Evolutionary conservation across 2,888 invertebrate genomes (phyloP).

Genomic region (Nemapogon koenigi): DNA sequence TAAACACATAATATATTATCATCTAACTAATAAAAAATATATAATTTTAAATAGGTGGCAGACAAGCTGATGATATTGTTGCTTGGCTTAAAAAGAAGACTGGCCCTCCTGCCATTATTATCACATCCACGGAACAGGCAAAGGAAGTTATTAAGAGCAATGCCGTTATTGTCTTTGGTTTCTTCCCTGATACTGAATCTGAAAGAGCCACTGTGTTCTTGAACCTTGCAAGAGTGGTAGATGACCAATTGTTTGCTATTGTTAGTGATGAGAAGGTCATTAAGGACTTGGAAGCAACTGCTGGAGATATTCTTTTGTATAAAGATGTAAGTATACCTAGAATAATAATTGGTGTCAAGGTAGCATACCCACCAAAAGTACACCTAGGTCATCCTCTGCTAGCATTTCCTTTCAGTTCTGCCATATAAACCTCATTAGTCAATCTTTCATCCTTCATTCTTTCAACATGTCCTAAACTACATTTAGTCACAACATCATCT

Average conservation of each 20-base stretch:
- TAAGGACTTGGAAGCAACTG: constrained; percentile 79
- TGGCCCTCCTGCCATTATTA: constrained; percentile 89
- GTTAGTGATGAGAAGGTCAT: constrained; percentile 80
- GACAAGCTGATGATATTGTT: constrained; percentile 91
- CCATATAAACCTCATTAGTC: too few species aligned
- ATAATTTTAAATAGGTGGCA: constrained; percentile 80
- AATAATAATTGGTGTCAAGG: constrained; percentile 1
- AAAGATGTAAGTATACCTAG: constrained; percentile 75
- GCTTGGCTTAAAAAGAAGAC: constrained; percentile 96
- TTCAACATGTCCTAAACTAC: too few species aligned
- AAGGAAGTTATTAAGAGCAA: constrained; percentile 82
- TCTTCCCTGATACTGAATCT: constrained; percentile 83
- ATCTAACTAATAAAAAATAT: too few species aligned
- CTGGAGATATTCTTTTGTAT: constrained; percentile 84
- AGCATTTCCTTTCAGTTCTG: too few species aligned
- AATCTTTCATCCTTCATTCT: too few species aligned
- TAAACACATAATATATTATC: too few species aligned
- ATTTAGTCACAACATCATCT: too few species aligned
- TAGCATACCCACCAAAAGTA: not conserved
- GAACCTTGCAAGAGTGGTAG: constrained; percentile 78
- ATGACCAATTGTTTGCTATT: constrained; percentile 90
- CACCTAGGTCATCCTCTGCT: not conserved
- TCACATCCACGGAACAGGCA: constrained; percentile 80
- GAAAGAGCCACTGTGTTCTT: constrained; percentile 85
- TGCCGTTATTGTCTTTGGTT: constrained; percentile 87